These are phyloP conservation scores for Bradypodion pumilum DNA, from an alignment of 2,797 vertebrate genomes.

Conservation along the genomic window DNA sequence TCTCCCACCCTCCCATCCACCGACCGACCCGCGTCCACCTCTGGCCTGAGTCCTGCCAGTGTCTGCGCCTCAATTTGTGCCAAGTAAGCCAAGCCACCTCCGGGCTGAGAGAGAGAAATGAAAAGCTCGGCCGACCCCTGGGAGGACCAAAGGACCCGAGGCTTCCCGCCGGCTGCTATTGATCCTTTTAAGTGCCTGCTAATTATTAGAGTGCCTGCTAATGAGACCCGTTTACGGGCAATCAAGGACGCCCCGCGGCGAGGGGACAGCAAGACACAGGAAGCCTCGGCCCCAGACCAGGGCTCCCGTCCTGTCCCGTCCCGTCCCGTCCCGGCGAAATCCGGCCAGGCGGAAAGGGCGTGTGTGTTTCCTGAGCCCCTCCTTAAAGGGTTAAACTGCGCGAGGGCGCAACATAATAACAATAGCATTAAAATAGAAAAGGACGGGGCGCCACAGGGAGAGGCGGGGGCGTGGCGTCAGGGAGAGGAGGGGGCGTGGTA, in stretches of 20 bases:
- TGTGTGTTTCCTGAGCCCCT: too few species aligned
- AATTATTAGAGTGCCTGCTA: constrained; percentile 68
- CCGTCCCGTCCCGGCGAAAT: too few species aligned
- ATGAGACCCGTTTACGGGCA: constrained; percentile 55
- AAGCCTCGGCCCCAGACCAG: neutral
- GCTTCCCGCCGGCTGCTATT: constrained; percentile 44
- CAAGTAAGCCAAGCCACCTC: constrained; percentile 55
- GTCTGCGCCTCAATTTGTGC: constrained; percentile 36
- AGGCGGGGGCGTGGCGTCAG: neutral
- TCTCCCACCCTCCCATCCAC: too few species aligned
- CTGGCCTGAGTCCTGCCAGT: too few species aligned
- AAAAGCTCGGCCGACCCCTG: constrained; percentile 44
- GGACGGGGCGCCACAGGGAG: fast-evolving
- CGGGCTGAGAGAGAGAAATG: neutral
- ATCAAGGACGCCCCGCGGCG: constrained; percentile 18
- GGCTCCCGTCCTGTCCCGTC: too few species aligned
- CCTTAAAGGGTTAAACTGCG: neutral
- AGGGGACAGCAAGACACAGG: neutral
- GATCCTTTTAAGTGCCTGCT: constrained; percentile 64
- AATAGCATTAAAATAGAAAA: too few species aligned
- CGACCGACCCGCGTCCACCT: too few species aligned
- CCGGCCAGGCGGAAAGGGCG: too few species aligned
- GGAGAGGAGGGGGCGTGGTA: too few species aligned
- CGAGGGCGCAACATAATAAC: neutral
- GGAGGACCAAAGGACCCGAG: constrained; percentile 45